phyloP scores from a whole-genome alignment of 2,113 vertebrate genomes.

The Chamaetylas fuelleborni region DNA sequence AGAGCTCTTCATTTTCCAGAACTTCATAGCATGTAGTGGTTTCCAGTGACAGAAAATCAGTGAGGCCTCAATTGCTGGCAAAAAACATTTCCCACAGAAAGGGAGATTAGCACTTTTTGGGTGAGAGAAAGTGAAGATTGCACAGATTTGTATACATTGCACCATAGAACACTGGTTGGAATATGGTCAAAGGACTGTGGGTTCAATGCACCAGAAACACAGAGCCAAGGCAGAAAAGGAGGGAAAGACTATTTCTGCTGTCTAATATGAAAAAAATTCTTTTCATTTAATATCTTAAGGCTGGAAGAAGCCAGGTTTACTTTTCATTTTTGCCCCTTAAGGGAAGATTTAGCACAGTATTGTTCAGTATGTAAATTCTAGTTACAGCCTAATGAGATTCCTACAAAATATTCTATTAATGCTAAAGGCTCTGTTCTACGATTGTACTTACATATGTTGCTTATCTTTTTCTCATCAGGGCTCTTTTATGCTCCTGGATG shows the following conservation, averaged over 20 bases:
- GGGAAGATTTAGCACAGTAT: constrained; percentile 37
- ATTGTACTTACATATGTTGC: constrained; percentile 34
- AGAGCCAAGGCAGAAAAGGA: background rate
- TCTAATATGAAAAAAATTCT: background rate
- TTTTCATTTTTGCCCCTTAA: constrained; percentile 33
- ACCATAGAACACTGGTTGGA: background rate
- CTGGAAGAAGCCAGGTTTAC: constrained; percentile 4
- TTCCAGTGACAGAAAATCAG: background rate
- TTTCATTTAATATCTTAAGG: constrained; percentile 3
- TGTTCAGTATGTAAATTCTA: constrained; percentile 58
- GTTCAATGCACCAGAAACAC: background rate
- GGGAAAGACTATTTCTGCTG: background rate
- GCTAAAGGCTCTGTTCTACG: constrained; percentile 36
- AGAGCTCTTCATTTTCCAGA: background rate
- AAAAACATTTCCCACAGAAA: background rate
- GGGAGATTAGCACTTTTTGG: background rate
- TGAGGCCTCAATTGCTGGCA: background rate
- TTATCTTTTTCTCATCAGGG: constrained; percentile 61
- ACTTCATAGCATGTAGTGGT: background rate
- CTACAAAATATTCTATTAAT: constrained; percentile 56
- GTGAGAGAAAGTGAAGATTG: background rate
- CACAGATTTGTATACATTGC: background rate
- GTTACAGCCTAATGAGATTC: constrained; percentile 60
- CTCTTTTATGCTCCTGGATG: constrained; percentile 52
- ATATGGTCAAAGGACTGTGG: background rate